Evolutionary conservation across 2,888 invertebrate genomes (phyloP).

Genomic region (Hipparchia semele): DNA sequence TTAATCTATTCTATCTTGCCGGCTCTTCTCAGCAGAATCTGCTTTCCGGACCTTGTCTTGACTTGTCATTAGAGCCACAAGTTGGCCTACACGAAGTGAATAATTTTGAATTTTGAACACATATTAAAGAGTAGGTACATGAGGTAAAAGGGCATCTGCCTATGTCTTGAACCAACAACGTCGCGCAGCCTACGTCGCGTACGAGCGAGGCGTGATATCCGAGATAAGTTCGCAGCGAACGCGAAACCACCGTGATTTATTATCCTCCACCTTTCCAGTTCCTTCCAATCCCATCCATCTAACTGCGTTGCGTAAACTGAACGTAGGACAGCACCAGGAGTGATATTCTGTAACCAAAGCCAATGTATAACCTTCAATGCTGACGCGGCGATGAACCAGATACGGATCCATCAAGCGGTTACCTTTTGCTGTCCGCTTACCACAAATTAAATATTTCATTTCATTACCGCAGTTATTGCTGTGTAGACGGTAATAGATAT

Average conservation of each 20-base stretch:
- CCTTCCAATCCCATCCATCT: conserved; percentile 47
- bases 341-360: not conserved
- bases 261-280: conserved; percentile 44
- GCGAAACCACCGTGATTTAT: conserved; percentile 44
- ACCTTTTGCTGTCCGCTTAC: no score
- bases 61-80: no score
- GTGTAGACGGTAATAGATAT: no score
- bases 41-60: no score
- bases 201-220: conserved; percentile 39
- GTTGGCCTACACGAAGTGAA: no score
- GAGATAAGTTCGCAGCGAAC: conserved; percentile 46
- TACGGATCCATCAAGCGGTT: no score
- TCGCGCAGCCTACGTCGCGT: conserved; percentile 31
- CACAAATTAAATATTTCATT: no score
- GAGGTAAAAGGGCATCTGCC: not conserved
- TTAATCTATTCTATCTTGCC: no score
- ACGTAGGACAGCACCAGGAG: conserved; percentile 11
- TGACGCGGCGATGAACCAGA: not conserved
- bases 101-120: no score
- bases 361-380: not conserved
- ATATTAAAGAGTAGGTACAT: no score
- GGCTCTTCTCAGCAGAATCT: no score
- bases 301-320: conserved; percentile 42
- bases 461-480: no score
- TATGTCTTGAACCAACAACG: conserved; percentile 6